Evolutionary conservation across 1,140 invertebrate species (phyloP).

Genomic region (Hyles euphorbiae): DNA sequence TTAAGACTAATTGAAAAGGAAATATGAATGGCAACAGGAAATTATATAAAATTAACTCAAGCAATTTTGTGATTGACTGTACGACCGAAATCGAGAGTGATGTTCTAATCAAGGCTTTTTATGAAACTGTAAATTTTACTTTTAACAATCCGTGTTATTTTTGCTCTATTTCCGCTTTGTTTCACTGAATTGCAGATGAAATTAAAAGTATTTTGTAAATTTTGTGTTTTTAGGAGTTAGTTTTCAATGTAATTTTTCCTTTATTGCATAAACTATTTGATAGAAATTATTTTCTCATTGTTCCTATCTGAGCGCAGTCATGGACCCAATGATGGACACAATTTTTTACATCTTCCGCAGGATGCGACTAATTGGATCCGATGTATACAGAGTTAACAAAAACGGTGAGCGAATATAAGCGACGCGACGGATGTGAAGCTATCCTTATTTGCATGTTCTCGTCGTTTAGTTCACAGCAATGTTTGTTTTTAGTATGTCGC

Average conservation of each 20-base stretch:
- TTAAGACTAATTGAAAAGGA: too few relatives aligned
- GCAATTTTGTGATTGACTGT: constrained; percentile 36
- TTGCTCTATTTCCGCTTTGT: not conserved
- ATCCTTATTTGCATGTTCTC: constrained; percentile 4
- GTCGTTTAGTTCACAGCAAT: not conserved
- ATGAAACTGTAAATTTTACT: constrained; percentile 17
- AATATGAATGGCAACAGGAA: not conserved
- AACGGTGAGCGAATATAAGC: not conserved
- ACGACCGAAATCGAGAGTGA: constrained; percentile 51
- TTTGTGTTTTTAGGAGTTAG: too few relatives aligned
- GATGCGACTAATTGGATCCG: constrained; percentile 6
- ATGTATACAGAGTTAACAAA: not conserved
- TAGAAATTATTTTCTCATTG: too few relatives aligned
- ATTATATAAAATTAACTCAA: not conserved
- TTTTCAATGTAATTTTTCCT: too few relatives aligned
- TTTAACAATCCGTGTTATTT: constrained; percentile 3
- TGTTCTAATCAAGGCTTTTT: constrained; percentile 25
- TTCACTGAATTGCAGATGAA: too few relatives aligned
- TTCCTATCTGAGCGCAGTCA: too few relatives aligned
- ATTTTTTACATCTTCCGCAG: not conserved
- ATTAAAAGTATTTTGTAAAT: too few relatives aligned
- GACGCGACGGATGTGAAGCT: not conserved
- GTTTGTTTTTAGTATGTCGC: not conserved
- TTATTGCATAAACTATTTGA: too few relatives aligned
- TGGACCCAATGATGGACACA: not conserved